Percentiles rank a stretch among this genome's conserved stretches.
Conservation (phyloP, 2,113 vertebrate genomes). For the Phylloscopus whistleri region DNA sequence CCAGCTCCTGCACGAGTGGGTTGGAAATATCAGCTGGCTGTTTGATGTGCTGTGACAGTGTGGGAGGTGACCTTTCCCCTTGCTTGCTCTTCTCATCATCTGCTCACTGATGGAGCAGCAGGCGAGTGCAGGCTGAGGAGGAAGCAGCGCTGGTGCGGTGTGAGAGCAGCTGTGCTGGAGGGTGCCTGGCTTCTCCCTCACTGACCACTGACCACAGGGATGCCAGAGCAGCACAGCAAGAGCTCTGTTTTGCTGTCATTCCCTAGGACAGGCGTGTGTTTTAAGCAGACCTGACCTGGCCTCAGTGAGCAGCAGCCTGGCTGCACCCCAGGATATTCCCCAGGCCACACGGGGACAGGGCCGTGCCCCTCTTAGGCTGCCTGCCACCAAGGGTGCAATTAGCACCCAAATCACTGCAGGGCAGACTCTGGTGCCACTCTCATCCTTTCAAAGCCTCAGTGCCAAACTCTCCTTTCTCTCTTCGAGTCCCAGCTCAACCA, state of each 20-base stretch:
- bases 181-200: background rate
- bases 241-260: accelerated
- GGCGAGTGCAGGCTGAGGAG: background rate
- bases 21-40: background rate
- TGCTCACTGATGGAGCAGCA: background rate
- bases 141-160: accelerated
- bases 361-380: background rate
- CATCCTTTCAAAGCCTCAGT: background rate
- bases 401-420: background rate
- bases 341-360: accelerated
- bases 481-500: background rate
- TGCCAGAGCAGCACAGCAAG: background rate
- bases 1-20: background rate
- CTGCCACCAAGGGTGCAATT: background rate
- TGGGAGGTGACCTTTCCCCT: slow-evolving; percentile 25
- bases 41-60: background rate
- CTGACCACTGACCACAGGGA: background rate
- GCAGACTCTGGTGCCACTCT: background rate
- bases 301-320: background rate
- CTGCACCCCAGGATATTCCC: background rate
- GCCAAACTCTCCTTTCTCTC: background rate
- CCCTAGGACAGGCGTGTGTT: accelerated
- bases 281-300: background rate
- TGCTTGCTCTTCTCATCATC: background rate
- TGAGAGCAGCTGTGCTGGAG: background rate